Base-by-base conservation (phyloP, 53 echinoderm and acorn worm species). In the Paracentrotus lividus region DNA sequence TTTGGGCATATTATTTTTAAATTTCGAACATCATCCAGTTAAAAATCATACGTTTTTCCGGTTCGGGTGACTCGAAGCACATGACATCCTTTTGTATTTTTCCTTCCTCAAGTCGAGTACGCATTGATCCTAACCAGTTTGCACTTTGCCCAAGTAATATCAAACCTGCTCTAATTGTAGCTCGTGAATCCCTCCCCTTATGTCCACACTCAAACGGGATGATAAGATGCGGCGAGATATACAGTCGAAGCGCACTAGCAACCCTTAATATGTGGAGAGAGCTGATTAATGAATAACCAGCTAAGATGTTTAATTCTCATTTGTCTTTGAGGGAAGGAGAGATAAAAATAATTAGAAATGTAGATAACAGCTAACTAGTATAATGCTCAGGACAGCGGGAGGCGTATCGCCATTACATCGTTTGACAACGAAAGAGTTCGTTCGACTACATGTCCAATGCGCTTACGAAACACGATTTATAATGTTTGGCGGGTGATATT, bases 261-360 rank as follows among this genome's bases (percentile, higher is more conserved):
- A 36, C 72, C 36, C 3, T 36, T 38, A 5, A 72, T 32, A 72
- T 40, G 72, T 38, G 72, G 38, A 16, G 72, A 72, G 72, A 72
- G 18, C 69, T 21, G 72, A 72, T 72, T 72, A 72, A 72, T 72
- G 72, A 72, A 40, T 72, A 72, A 72, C 72, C 40, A 6, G 72
- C 32, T 72, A 40, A 72, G 40, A 72, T 21, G 40, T 3, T 40
- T 72, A 72, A 72, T 38, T 64, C 40, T 10, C 32, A 72, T 72
- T n/a, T 72, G 72, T 72, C 72, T 72, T 72, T 72, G 40, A 16
- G 40, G 40, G 36, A 16, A 72, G 38, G 40, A 72, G 36, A 72
- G 72, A 72, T 72, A 40, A 72, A 38, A 38, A 72, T 72, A 36
- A 72, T 15, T 18, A 38, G 40, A 40, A 15, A 12, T 67, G 36